Conservation (phyloP, 2,113 vertebrate species). For the Anarrhichthys ocellatus region DNA sequence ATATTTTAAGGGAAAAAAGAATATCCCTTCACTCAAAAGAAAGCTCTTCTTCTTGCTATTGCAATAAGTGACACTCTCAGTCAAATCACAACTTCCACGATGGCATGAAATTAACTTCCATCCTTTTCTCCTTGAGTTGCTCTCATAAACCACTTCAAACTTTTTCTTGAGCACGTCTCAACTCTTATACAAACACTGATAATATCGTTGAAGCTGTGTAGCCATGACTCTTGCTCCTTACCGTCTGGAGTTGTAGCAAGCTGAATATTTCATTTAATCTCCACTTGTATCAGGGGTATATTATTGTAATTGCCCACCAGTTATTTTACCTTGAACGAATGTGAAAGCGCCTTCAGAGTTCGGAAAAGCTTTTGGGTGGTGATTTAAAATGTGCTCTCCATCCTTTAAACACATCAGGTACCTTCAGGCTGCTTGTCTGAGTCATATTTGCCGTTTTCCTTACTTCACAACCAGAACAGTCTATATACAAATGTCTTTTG, state of each 20-base stretch:
- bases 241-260: too few species aligned
- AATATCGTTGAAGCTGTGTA: background rate
- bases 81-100: background rate
- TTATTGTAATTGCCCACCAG: background rate
- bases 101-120: background rate
- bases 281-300: background rate
- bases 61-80: background rate
- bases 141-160: background rate
- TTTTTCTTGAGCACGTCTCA: background rate
- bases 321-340: background rate
- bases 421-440: background rate
- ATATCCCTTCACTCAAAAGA: background rate
- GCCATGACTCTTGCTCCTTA: background rate
- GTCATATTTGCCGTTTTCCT: background rate
- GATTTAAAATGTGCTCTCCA: background rate
- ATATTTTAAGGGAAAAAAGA: background rate
- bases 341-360: background rate
- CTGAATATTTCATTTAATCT: background rate
- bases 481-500: background rate
- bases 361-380: background rate
- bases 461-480: background rate
- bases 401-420: background rate
- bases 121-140: background rate
- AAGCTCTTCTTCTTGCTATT: background rate
- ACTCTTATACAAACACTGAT: background rate